Percentiles rank a stretch among this genome's conserved stretches.
These are phyloP conservation scores for Leptopterna dolabrata DNA, from an alignment of 2,888 invertebrate species.

Conservation along the genomic window DNA sequence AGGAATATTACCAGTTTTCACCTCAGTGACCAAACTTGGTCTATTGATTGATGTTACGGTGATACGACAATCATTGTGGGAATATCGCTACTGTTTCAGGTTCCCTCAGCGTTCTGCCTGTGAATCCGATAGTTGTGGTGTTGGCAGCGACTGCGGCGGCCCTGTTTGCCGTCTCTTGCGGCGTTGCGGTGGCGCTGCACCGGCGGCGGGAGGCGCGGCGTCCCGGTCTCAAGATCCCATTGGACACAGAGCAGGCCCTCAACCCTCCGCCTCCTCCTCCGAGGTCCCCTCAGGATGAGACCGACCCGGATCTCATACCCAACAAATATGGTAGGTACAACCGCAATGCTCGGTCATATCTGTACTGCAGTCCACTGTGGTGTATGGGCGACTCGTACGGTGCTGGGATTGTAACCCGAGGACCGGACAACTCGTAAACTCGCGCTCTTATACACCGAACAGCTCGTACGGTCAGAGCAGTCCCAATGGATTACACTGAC, in stretches of 20 bases:
- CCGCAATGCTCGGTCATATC: background rate
- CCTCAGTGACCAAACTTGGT: background rate
- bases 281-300: conserved; percentile 71
- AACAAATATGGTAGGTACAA: conserved; percentile 80
- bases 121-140: conserved; percentile 82
- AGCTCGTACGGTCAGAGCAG: too few relatives aligned
- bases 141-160: conserved; percentile 82
- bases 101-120: conserved; percentile 67
- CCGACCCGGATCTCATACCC: conserved; percentile 89
- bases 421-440: too few relatives aligned
- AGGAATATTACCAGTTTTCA: background rate
- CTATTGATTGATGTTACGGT: background rate
- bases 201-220: conserved; percentile 67
- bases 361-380: background rate
- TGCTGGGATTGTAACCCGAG: too few relatives aligned
- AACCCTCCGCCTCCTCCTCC: conserved; percentile 64
- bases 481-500: too few relatives aligned
- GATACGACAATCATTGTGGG: background rate
- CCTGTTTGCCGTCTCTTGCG: conserved; percentile 80
- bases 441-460: too few relatives aligned
- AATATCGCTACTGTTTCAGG: conserved; percentile 50
- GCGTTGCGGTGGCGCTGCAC: conserved; percentile 80
- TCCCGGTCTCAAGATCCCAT: conserved; percentile 67
- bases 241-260: conserved; percentile 68
- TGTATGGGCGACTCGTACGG: too few relatives aligned